Base-by-base conservation (phyloP, 2,888 invertebrate species). In the Celastrina argiolus region DNA sequence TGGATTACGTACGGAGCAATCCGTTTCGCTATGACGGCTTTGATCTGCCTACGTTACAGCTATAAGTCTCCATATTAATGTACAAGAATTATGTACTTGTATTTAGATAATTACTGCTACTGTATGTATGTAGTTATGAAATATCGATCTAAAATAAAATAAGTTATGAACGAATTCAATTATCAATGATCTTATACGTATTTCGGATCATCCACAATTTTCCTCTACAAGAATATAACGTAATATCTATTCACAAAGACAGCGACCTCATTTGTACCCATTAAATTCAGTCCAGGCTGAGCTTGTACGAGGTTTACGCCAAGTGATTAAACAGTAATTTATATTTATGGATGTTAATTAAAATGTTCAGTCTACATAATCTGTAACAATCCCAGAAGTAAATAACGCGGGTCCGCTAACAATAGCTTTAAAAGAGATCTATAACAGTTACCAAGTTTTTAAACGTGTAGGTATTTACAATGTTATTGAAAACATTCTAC, bases 1-100 rank as follows among this genome's bases (percentile, higher is more conserved):
- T 67, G 70, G 71, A 71, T 74, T 72, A 73, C 66, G 74, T 73
- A 75, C 74, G 71, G 74, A 77, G 74, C 75, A 77, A 83, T 83
- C 77, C 80, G 77, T 79, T 76, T 73, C 70, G 69, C 68, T 70
- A 69, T 68, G 64, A 67, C 66, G 69, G 64, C 67, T 69, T 71
- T 67, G 69, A 71, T 71, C 66, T 67, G 68, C 31, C 10, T 67
- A 45, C 68, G 69, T 69, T 51, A 51, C 12, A 51, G 51, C 22
- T 22, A 22, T 14, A 51, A 36, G 36, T 36, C 12, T 36, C 36
- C 8, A 5, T 51, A 26, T 2, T 22, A 59, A 18, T 34, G 18
- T 59, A 18, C 18, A 34, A 18, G 8, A 36, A 59, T 36, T 18
- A 61, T 61, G 10, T 36, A 18, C 36, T 18, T 61, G 61, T 36